A percentile compares a stretch with the other conserved stretches of the same genome.
phyloP scores from a whole-genome alignment of 2,888 invertebrate genomes.

The Drosophila planitibia region DNA sequence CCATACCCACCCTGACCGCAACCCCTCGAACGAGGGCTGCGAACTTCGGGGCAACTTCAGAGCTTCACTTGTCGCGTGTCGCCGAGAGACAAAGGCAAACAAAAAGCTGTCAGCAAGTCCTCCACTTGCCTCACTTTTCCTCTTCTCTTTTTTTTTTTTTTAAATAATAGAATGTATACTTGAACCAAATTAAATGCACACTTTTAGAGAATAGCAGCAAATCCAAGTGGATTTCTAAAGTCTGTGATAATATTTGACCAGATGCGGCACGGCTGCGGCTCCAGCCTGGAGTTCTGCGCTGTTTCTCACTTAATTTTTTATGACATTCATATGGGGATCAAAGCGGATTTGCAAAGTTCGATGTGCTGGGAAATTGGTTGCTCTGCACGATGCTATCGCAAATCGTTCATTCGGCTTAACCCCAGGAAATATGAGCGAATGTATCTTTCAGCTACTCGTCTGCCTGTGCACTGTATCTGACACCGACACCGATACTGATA shows the following conservation, averaged over 20 bases:
- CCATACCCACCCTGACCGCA: conserved; percentile 55
- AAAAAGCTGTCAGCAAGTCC: conserved; percentile 78
- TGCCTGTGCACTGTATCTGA: conserved; percentile 11
- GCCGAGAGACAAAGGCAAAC: conserved; percentile 55
- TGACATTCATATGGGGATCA: conserved; percentile 76
- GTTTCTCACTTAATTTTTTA: conserved; percentile 81
- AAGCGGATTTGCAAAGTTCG: conserved; percentile 68
- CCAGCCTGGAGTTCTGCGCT: conserved; percentile 19
- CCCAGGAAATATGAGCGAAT: conserved; percentile 69
- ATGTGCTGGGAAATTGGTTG: conserved; percentile 57
- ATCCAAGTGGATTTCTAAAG: conserved; percentile 61
- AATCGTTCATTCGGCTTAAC: conserved; percentile 55
- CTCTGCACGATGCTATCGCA: conserved; percentile 37
- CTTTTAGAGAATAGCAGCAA: conserved; percentile 41
- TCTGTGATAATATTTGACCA: conserved; percentile 81
- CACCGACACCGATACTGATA: neutral
- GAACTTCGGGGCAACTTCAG: conserved; percentile 30
- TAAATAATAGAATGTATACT: conserved; percentile 42
- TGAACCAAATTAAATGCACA: conserved; percentile 77
- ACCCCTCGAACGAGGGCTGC: conserved; percentile 42
- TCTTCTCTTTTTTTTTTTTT: neutral
- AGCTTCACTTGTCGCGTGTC: conserved; percentile 65
- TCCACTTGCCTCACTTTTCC: conserved; percentile 26
- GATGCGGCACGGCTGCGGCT: conserved; percentile 63
- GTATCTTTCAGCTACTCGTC: conserved; percentile 66